Percentiles rank a stretch among this genome's conserved stretches.
Evolutionary conservation across 2,888 invertebrate species (phyloP).

Genomic region (Hermodice carunculata): DNA sequence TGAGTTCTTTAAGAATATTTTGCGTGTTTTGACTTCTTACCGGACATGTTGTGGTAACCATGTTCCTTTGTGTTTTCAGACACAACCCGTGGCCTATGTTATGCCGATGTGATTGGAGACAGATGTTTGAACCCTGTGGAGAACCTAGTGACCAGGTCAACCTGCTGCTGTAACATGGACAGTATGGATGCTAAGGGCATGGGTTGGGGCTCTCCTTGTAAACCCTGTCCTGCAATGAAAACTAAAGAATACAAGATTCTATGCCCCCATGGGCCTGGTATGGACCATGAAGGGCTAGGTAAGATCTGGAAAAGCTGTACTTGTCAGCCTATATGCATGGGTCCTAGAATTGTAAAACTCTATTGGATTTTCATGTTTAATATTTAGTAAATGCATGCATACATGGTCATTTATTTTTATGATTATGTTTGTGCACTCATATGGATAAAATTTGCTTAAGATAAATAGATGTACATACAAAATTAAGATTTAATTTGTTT

Average conservation of each 20-base stretch:
- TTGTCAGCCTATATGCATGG: no score
- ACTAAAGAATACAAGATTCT: slow-evolving; percentile 79
- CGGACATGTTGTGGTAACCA: background rate
- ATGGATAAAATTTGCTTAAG: no score
- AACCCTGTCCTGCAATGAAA: slow-evolving; percentile 81
- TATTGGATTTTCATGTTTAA: no score
- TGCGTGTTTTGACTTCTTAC: background rate
- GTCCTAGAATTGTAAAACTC: no score
- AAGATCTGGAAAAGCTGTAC: no score
- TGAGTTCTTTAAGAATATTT: background rate
- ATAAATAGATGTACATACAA: no score
- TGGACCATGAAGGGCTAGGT: slow-evolving; percentile 85
- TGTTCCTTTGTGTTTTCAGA: slow-evolving; percentile 72
- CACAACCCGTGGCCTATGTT: slow-evolving; percentile 85
- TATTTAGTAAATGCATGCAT: no score
- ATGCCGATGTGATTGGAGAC: slow-evolving; percentile 81
- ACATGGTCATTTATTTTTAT: no score
- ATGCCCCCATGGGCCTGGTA: slow-evolving; percentile 84
- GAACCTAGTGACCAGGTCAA: slow-evolving; percentile 84
- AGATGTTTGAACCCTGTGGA: slow-evolving; percentile 83
- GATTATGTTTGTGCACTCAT: no score
- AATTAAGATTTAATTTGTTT: no score
- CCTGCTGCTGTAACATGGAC: slow-evolving; percentile 84
- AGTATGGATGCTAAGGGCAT: slow-evolving; percentile 73
- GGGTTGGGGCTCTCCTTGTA: slow-evolving; percentile 83